Percentiles rank a stretch among this genome's conserved stretches.
phyloP scores from a whole-genome alignment of 2,888 invertebrate species.

The Tillus elongatus region DNA sequence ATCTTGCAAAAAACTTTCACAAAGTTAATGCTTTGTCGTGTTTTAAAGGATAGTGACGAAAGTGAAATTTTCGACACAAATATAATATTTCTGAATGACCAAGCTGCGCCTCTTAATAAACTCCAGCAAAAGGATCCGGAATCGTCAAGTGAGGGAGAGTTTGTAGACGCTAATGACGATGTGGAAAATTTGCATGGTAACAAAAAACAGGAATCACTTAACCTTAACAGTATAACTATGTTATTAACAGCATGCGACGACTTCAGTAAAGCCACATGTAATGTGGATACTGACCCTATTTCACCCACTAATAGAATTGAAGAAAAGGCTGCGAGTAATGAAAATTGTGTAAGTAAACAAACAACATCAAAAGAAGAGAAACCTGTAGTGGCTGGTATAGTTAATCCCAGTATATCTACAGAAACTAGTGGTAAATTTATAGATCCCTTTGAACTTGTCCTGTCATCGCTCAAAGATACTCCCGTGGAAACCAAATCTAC shows the following conservation, averaged over 20 bases:
- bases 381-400: no score
- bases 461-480: no score
- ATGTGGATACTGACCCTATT: no score
- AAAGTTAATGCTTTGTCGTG: no score
- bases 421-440: constrained; percentile 20
- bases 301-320: no score
- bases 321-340: neutral
- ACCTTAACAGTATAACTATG: constrained; percentile 14
- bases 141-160: constrained; percentile 37
- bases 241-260: constrained; percentile 29
- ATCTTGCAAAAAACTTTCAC: no score
- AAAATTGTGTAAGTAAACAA: neutral
- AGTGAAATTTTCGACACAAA: constrained; percentile 32
- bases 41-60: constrained; percentile 33
- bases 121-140: constrained; percentile 23
- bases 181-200: constrained; percentile 30
- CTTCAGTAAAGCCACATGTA: no score
- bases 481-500: no score
- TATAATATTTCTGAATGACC: constrained; percentile 29
- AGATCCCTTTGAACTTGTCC: no score
- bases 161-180: constrained; percentile 35
- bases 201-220: constrained; percentile 12
- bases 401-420: neutral
- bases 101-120: constrained; percentile 22
- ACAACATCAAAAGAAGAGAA: constrained; percentile 6